Base-by-base conservation (phyloP, 2,888 invertebrate genomes). In the Drosophila vallismaia region DNA sequence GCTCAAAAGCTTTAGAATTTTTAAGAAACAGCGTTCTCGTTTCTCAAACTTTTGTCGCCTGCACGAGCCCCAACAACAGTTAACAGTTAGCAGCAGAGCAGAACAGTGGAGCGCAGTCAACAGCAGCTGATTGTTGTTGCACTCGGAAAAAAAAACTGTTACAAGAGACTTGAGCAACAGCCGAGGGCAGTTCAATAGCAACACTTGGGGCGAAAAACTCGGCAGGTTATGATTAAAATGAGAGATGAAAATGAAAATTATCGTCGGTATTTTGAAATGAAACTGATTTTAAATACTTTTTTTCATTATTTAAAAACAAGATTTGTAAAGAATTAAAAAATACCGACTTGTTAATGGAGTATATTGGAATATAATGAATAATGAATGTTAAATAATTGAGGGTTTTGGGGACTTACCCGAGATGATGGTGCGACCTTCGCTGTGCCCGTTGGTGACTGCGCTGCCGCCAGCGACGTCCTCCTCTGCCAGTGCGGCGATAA, bases 371-470 rank as follows among this genome's bases (percentile, higher is more conserved):
- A 38, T 38, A 7, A 10, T 33, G 33, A 10, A 10, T n/a, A n/a
- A 36, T 36, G 28, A 28, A n/a, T 14, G 40, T 2, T 8, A 7
- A 19, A 7, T 14, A 7, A n/a, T 19, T 10, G 44, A 28, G 44
- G 4, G 2, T 36, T 12, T 36, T n/a, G 26, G 26, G 46, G 42
- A 86, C 89, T 88, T 57, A 89, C 89, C 89, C 67, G 81, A 72
- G 54, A 67, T 71, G 57, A 77, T 73, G 72, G 36, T 46, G 66
- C 85, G 81, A 79, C 77, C 81, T 82, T 88, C 90, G 73, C 69
- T 79, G 72, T 49, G 75, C 14, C 77, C 79, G 74, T 77, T 77
- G 74, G 71, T 74, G 54, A 64, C 59, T 19, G 44, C 52, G 63
- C 54, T 53, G 56, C 28, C 26, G 50, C 50, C 48, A 58, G 54